A percentile compares a stretch with the other conserved stretches of the same genome.
These are phyloP conservation scores for Hemiscyllium ocellatum DNA, from an alignment of 2,113 vertebrate species.

Conservation along the genomic window DNA sequence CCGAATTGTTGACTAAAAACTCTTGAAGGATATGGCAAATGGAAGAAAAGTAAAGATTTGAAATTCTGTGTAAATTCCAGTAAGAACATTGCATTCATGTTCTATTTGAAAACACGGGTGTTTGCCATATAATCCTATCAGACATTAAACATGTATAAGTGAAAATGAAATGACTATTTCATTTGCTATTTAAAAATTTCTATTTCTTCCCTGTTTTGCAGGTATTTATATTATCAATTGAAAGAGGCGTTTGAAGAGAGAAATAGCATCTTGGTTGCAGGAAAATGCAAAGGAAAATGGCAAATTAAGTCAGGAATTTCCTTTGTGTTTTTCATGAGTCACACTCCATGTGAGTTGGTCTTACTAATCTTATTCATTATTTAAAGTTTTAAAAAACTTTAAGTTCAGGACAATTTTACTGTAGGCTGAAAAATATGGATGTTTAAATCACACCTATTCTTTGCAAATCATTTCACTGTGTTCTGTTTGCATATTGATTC, in stretches of 20 bases:
- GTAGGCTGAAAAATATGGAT: neutral
- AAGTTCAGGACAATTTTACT: neutral
- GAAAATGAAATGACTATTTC: neutral
- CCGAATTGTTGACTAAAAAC: neutral
- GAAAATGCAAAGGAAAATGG: slow-evolving; percentile 67
- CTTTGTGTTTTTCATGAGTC: slow-evolving; percentile 88
- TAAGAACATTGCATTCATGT: neutral
- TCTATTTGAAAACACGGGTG: neutral
- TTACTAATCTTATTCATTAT: neutral
- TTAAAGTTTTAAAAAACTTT: slow-evolving; percentile 15
- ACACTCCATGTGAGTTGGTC: slow-evolving; percentile 82
- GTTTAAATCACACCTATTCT: neutral
- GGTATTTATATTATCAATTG: slow-evolving; percentile 82
- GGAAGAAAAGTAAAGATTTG: neutral
- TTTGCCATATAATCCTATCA: neutral
- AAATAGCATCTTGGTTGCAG: slow-evolving; percentile 63
- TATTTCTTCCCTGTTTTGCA: slow-evolving; percentile 44
- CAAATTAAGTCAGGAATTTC: slow-evolving; percentile 58
- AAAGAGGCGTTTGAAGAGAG: slow-evolving; percentile 49
- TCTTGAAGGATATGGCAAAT: neutral
- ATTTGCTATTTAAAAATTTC: neutral
- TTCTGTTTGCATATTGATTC: neutral
- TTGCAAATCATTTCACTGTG: neutral
- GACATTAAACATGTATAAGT: neutral
- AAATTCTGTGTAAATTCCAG: neutral